A percentile compares a stretch with the other conserved stretches of the same genome.
Evolutionary conservation across 2,888 invertebrate genomes (phyloP).

Genomic region (Rhorus exstirpatorius): DNA sequence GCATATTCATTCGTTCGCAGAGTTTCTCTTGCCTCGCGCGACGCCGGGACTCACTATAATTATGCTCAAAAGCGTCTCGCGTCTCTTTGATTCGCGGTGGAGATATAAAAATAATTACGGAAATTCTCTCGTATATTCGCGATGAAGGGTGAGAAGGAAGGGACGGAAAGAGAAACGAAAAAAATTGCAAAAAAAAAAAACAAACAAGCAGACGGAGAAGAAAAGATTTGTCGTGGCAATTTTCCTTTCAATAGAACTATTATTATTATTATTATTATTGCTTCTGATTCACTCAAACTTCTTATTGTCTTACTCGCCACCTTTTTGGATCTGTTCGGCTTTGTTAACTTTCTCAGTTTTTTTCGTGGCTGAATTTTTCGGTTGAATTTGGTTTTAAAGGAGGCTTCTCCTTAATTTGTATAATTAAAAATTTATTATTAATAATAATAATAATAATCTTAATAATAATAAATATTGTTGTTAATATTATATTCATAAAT

Average conservation of each 20-base stretch:
- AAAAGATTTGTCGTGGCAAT: not conserved
- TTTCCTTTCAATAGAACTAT: not conserved
- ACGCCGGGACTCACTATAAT: slow-evolving; percentile 46
- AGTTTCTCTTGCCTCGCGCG: not conserved
- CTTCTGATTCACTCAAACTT: too few species aligned
- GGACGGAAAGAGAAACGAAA: not conserved
- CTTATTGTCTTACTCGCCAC: too few species aligned
- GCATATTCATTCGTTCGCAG: slow-evolving; percentile 49
- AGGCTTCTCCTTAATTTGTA: too few species aligned
- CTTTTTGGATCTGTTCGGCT: too few species aligned
- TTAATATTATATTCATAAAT: too few species aligned
- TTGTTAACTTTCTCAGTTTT: too few species aligned
- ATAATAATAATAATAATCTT: too few species aligned
- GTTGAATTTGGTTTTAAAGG: too few species aligned
- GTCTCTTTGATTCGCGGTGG: slow-evolving; percentile 53
- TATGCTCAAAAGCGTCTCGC: slow-evolving; percentile 57
- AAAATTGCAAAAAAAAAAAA: slow-evolving; percentile 2
- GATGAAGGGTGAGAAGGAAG: not conserved
- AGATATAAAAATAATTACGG: slow-evolving; percentile 57
- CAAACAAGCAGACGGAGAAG: not conserved
- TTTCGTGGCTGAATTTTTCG: too few species aligned
- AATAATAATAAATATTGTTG: too few species aligned
- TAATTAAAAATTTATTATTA: too few species aligned
- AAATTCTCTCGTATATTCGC: slow-evolving; percentile 21
- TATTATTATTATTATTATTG: not conserved